A percentile compares a stretch with the other conserved stretches of the same genome.
These are phyloP conservation scores for Campylomormyrus tamandua DNA, from an alignment of 2,113 vertebrate species.

Conservation along the genomic window DNA sequence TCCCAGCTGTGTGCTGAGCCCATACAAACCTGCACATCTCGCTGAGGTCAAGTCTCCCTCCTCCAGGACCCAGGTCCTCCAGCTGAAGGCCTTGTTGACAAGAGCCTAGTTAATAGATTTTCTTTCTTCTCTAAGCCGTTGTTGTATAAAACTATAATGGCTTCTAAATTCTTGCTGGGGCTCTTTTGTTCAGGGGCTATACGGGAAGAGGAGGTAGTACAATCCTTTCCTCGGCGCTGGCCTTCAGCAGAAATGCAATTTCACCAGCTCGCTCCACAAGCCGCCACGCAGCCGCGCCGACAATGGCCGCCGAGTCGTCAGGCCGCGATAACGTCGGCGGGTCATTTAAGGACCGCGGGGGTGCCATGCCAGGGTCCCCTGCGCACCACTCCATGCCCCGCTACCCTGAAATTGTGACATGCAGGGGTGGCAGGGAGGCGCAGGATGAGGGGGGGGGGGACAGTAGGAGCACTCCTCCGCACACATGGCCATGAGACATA, in stretches of 20 bases:
- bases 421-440: background rate
- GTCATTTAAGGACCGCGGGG: constrained; percentile 50
- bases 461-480: background rate
- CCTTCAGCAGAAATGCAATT: constrained; percentile 61
- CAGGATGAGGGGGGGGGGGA: background rate
- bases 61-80: constrained; percentile 66
- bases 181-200: constrained; percentile 54
- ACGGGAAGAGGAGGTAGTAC: constrained; percentile 34
- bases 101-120: constrained; percentile 77
- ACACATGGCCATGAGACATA: background rate
- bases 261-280: constrained; percentile 56
- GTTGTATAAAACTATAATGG: constrained; percentile 65
- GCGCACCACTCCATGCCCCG: background rate
- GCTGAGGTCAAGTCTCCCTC: constrained; percentile 71
- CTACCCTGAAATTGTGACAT: background rate
- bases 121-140: constrained; percentile 66
- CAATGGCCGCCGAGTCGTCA: constrained; percentile 44
- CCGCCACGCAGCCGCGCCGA: constrained; percentile 46
- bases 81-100: constrained; percentile 75
- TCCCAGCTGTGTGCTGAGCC: constrained; percentile 61
- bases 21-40: constrained; percentile 49
- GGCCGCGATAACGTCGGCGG: constrained; percentile 46
- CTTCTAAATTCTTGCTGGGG: constrained; percentile 57
- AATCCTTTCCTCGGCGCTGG: constrained; percentile 55
- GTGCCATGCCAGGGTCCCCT: constrained; percentile 11